Percentiles rank a stretch among this genome's conserved stretches.
phyloP scores from a whole-genome alignment of 2,888 invertebrate species.

The Xylota sylvarum region DNA sequence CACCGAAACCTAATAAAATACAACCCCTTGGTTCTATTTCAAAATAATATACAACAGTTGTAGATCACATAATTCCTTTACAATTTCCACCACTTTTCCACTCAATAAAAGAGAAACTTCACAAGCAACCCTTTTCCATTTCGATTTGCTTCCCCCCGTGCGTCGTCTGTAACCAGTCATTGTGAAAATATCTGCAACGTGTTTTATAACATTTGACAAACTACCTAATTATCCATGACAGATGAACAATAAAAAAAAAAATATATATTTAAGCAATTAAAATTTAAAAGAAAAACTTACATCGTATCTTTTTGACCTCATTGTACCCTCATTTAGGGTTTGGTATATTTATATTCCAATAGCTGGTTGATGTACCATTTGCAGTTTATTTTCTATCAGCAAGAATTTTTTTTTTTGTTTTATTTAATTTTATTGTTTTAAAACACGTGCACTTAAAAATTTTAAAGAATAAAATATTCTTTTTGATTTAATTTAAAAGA shows the following conservation, averaged over 20 bases:
- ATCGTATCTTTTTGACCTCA: slow-evolving; percentile 85
- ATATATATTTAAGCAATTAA: background rate
- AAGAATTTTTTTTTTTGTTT: slow-evolving; percentile 44
- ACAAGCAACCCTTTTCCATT: slow-evolving; percentile 42
- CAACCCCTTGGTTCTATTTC: slow-evolving; percentile 10
- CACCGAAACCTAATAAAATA: slow-evolving; percentile 40
- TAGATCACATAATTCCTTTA: slow-evolving; percentile 32
- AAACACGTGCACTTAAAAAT: slow-evolving; percentile 56
- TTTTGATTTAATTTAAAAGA: slow-evolving; percentile 57
- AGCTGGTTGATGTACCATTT: slow-evolving; percentile 80
- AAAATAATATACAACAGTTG: slow-evolving; percentile 16
- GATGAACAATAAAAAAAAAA: slow-evolving; percentile 3
- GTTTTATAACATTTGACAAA: slow-evolving; percentile 45
- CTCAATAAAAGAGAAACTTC: slow-evolving; percentile 48
- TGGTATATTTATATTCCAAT: slow-evolving; percentile 84
- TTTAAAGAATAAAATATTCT: slow-evolving; percentile 62
- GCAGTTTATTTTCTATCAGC: slow-evolving; percentile 64
- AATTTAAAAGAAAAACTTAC: slow-evolving; percentile 80
- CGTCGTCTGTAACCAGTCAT: slow-evolving; percentile 36
- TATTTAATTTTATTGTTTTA: slow-evolving; percentile 37
- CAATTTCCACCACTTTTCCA: slow-evolving; percentile 49
- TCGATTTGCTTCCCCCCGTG: slow-evolving; percentile 8
- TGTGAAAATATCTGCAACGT: slow-evolving; percentile 42
- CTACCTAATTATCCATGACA: slow-evolving; percentile 19
- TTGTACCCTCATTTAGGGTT: slow-evolving; percentile 85